Base-by-base conservation (phyloP, 2,113 vertebrate species). In the Elgaria multicarinata region DNA sequence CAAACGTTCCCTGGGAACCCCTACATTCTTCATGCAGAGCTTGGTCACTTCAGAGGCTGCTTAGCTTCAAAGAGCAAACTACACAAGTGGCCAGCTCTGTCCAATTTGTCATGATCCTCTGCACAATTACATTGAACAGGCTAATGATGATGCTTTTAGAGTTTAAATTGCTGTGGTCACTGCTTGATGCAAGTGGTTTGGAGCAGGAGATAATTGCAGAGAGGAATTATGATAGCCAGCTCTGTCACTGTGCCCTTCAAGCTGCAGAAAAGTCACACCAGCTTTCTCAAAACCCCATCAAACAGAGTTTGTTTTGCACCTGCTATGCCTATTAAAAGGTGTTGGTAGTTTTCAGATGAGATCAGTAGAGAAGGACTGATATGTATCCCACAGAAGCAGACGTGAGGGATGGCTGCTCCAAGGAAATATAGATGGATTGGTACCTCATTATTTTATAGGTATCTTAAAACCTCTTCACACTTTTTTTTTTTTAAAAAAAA, bases 311-410 rank as follows among this genome's bases (percentile, higher is more conserved):
- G 71, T 66, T 64, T 83, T 89, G 22, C 71, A 74, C 55, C 80
- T 83, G 80, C 71, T 88, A 71, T 36, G 69, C 79, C 71, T 75
- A 50, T 83, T 74, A 88, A 75, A 53, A 77, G 42, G 80, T 83
- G 69, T 75, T 62, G n/a, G n/a, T 28, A 13, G 39, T 36, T 83
- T 66, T 76, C 33, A 42, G 67, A 83, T 75, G 71, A 83, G 39
- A 64, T 83, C 80, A 75, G 55, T 22, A 50, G 71, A 84, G 44
- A 67, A 12, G 18, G 67, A 58, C 80, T 50, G 33, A 72, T 10
- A 33, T 4, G 26, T n/a, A 46, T 67, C 79, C 13, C 22, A 58
- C 50, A 33, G 44, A 74, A 44, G 39, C 31, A 28, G 46, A 81
- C 42, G 26, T 72, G 78, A 82, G 5, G 53, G 67, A n/a, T 62